Evolutionary conservation across 1,140 invertebrate species (phyloP), one percentile per base, ranked within the genome.

Genomic region (Scylla paramamosain): DNA sequence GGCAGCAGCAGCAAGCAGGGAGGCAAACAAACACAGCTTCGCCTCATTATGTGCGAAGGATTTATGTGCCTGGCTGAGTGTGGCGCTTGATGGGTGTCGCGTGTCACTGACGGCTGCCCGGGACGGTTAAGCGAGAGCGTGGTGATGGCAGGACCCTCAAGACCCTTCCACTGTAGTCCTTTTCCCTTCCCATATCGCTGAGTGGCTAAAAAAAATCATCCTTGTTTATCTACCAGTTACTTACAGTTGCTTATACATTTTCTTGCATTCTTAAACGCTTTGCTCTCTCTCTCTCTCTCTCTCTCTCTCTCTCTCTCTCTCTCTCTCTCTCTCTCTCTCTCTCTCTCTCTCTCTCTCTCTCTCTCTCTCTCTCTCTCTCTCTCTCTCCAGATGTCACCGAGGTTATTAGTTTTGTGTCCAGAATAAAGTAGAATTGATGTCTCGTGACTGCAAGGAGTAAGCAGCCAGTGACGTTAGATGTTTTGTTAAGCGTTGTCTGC

Each of bases 341-440:
- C 83, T 86, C n/a, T 86, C n/a, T 28, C n/a, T 28, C 83, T 86
- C 83, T n/a, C n/a, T 28, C 83, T 86, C 83, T 86, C n/a, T 28
- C 31, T 86, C 83, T 28, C n/a, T 28, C 31, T 86, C 83, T 86
- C n/a, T 28, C 31, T 86, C n/a, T 28, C n/a, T 28, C 83, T 8
- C 82, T 25, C 25, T 25, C 29, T 84, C 82, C 12, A 77, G 67
- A n/a, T n/a, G n/a, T 77, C 67, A 77, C 67, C 67, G 67, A 77
- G 12, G 67, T 77, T 77, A 77, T n/a, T 14, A 77, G 67, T 14
- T n/a, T 77, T 14, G 12, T 77, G n/a, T n/a, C 20, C 28, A 82
- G 28, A 20, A 82, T 28, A 25, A 82, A 25, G 28, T 82, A 7
- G 20, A 82, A 20, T 82, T 7, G 77, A 28, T 82, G 20, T 4